These are phyloP conservation scores for Callyntrura guangdongensis DNA, from an alignment of 2,888 invertebrate genomes.

Conservation along the genomic window DNA sequence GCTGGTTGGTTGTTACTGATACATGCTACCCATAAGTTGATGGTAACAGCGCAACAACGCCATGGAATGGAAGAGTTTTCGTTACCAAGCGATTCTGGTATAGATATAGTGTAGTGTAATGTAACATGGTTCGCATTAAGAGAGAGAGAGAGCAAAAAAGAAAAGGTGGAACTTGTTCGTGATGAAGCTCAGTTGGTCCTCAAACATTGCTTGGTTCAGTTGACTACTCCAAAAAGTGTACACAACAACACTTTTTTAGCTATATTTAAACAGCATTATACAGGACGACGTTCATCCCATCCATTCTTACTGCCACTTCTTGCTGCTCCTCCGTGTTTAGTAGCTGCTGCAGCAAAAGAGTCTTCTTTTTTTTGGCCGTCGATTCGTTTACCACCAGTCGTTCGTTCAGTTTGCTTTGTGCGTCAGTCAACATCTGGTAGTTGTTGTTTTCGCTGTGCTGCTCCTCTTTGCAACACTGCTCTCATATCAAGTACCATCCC, in stretches of 20 bases:
- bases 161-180: slow-evolving; percentile 69
- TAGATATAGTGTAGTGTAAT: too few relatives aligned
- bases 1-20: too few relatives aligned
- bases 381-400: background rate
- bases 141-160: background rate
- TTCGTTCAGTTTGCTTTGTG: slow-evolving; percentile 42
- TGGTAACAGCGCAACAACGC: too few relatives aligned
- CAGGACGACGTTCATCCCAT: background rate
- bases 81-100: too few relatives aligned
- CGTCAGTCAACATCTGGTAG: slow-evolving; percentile 78
- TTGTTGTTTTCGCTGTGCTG: slow-evolving; percentile 61
- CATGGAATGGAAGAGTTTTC: too few relatives aligned
- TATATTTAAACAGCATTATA: background rate
- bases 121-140: too few relatives aligned
- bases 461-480: slow-evolving; percentile 19
- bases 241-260: background rate
- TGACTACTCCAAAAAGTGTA: slow-evolving; percentile 3
- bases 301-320: background rate
- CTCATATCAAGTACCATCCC: too few relatives aligned
- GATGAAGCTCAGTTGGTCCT: slow-evolving; percentile 76
- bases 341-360: background rate
- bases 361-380: background rate
- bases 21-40: too few relatives aligned
- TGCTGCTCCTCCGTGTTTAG: background rate
- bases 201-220: slow-evolving; percentile 67